Conservation (phyloP, 2,113 vertebrate species). For the Pelobates fuscus region DNA sequence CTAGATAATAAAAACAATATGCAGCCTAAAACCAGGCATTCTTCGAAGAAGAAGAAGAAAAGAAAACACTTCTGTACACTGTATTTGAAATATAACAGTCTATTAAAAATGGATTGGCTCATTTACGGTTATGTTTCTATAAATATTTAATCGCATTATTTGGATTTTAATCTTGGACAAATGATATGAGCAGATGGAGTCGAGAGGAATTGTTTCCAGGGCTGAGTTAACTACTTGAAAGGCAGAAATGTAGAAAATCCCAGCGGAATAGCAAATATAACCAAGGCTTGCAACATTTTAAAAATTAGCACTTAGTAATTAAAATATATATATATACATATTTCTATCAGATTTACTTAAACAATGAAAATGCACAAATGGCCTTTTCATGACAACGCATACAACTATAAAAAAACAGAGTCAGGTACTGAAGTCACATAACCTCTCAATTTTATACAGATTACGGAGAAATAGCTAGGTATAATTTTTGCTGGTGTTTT, state of each 20-base stretch:
- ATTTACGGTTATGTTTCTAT: constrained; percentile 49
- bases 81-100: constrained; percentile 31
- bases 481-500: no score
- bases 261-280: not conserved
- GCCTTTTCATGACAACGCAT: no score
- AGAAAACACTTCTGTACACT: not conserved
- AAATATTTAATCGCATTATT: constrained; percentile 47
- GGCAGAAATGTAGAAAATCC: not conserved
- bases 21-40: constrained; percentile 2
- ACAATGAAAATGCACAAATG: no score
- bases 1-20: constrained; percentile 20
- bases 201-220: constrained; percentile 4
- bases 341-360: no score
- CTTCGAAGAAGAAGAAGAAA: constrained; percentile 15
- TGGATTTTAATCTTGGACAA: constrained; percentile 47
- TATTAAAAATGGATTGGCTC: constrained; percentile 49
- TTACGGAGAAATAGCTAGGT: no score
- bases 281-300: not conserved
- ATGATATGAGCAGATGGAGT: constrained; percentile 43
- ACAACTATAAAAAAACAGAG: no score
- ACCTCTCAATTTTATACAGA: no score
- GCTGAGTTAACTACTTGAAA: constrained; percentile 25
- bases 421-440: no score
- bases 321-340: no score
- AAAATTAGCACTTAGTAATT: no score